Evolutionary conservation across 2,797 vertebrate species (phyloP), one percentile per base, ranked within the genome.

Genomic region (Macroramphosus scolopax): DNA sequence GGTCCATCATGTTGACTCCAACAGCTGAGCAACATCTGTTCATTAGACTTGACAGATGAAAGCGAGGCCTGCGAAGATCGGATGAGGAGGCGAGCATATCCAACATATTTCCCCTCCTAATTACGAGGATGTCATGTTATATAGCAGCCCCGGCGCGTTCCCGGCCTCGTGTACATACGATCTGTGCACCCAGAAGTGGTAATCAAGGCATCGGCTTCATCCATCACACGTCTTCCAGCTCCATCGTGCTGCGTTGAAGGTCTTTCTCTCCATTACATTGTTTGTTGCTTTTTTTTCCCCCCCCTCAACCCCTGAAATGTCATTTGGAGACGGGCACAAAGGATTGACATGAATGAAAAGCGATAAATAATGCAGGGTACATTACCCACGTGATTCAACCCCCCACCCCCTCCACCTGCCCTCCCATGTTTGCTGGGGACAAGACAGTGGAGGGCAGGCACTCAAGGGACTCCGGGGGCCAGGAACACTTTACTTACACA

Each of bases 1-100:
- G 38, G 78, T 88, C 83, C 79, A 88, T 90, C 88, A 91, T 84
- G 76, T 72, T 75, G 84, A 84, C 83, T 86, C 76, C 78, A 87
- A 78, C 86, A 88, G 83, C 87, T 72, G 80, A 77, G 86, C 83
- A 89, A 88, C 89, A 92, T 90, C 90, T 92, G 90, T 86, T 92
- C 90, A 89, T 89, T 89, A 89, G 82, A 80, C 72, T 78, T 88
- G 82, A 90, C 84, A 85, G 87, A 91, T 89, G 85, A 89, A 87
- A 87, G 73, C 53, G 75, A 53, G 52, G 52, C 68, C 58, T 18
- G 39, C 39, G 63, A 77, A 63, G 63, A 72, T 65, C 37, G 45
- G 42, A 68, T 51, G 48, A 57, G 44, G 68, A 56, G 44, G 52
- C 35, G 29, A 57, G 42, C 20, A 22, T 63, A 63, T 76, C 46